Evolutionary conservation across 2,888 invertebrate species (phyloP), one percentile per base, ranked within the genome.

Genomic region (Neelides folsomi): DNA sequence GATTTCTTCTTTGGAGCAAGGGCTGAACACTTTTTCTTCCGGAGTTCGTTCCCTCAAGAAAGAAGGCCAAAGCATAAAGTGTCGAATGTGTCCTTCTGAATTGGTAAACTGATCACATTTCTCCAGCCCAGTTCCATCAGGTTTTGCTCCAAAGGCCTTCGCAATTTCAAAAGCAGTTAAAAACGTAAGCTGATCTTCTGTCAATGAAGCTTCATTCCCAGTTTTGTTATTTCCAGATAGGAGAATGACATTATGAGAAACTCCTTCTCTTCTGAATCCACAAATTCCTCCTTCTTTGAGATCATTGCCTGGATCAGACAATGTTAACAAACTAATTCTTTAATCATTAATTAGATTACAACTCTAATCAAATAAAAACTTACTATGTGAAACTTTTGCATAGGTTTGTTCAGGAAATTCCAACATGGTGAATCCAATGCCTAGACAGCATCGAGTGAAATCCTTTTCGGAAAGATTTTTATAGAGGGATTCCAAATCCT

Each of bases 371-470:
- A 16, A 41, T 19, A 9, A 6, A 13, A 35, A 27, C 36, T n/a
- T 18, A 10, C 19, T 41, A 15, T 40, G 10, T n/a, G 52, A 43
- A 35, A 46, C 19, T 41, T 56, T 59, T 5, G 57, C 59, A 42
- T 20, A 53, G 0, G 38, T 40, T n/a, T 50, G 36, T 1, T 38
- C 47, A 7, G 62, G 60, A 34, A 64, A 60, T 8, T 43, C 47
- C 46, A 60, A 58, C 64, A 64, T 62, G 3, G 64, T 64, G 47
- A 52, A 64, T 1, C 56, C 59, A 19, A 64, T 46, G 12, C 58
- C 64, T 2, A 64, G 54, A 49, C 64, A 64, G 48, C 64, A 64
- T 8, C 60, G 57, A 1, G 59, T 38, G 47, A 62, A 62, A 36
- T 62, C 59, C 13, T 53, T 46, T 12, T 20, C 34, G 10, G 53